Evolutionary conservation across 2,797 vertebrate genomes (phyloP), one percentile per base, ranked within the genome.

Genomic region (Cyclura pinguis): DNA sequence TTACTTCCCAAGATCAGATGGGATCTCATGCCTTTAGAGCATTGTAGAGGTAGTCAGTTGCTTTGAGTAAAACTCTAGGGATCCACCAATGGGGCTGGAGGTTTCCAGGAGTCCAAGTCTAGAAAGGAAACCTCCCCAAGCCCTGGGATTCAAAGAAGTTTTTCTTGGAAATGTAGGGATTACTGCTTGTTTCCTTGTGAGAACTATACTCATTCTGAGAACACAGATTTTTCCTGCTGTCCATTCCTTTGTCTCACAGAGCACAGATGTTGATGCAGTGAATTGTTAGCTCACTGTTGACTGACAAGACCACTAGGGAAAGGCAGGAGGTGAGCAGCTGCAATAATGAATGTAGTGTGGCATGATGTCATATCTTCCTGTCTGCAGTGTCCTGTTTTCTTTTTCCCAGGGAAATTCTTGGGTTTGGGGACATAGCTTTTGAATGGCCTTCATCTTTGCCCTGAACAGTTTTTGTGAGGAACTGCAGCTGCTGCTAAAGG

Each of bases 261-360:
- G 35, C 73, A 69, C 90, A 91, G 90, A 91, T 87, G 90, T 87
- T 74, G 80, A 77, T 47, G 47, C 62, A 47, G 57, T 87, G 85
- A 59, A 67, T 57, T 77, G 89, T 91, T 91, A 78, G 80, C n/a
- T 83, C 35, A 64, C 59, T 91, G 90, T 42, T 91, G 90, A 87
- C 64, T 84, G 85, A 91, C 90, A 91, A 87, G 90, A 57, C 80
- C 85, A 72, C 80, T 38, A 87, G 69, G 90, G 80, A 87, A 78
- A 91, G 78, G 32, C 85, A 91, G 85, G 90, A 91, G 90, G 85
- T 78, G 73, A 87, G 90, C 90, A 91, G 90, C 85, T 91, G 85
- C 85, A 91, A 77, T 55, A 84, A 87, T 84, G 85, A 78, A 91
- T 78, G 85, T 87, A 73, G 72, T 91, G 89, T 77, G 57, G 80